phyloP scores from a whole-genome alignment of 2,888 invertebrate genomes.

The Leptinotarsa haldemani region DNA sequence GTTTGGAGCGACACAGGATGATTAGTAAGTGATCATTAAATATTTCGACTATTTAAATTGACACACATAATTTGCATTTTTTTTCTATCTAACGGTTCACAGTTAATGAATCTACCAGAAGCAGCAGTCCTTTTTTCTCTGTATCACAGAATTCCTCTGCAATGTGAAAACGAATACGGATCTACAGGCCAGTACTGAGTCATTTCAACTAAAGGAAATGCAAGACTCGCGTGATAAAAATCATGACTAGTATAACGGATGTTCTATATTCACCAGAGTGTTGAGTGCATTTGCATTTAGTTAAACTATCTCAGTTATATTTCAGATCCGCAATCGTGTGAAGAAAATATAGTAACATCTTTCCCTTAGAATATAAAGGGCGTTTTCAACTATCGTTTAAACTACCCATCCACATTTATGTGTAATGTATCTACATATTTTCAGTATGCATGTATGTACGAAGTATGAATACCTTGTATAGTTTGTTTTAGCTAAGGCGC shows the following conservation, averaged over 20 bases:
- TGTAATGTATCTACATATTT: constrained; percentile 17
- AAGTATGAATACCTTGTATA: constrained; percentile 33
- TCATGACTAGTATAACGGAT: neutral
- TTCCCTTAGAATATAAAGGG: constrained; percentile 29
- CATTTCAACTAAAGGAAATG: neutral
- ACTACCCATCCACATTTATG: constrained; percentile 30
- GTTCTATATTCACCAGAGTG: neutral
- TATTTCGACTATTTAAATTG: constrained; percentile 21
- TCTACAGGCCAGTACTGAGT: neutral
- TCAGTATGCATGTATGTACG: constrained; percentile 4
- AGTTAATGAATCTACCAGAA: constrained; percentile 50
- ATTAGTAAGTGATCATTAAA: neutral
- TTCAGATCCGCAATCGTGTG: constrained; percentile 1
- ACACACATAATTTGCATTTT: constrained; percentile 16
- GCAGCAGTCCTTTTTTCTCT: constrained; percentile 67
- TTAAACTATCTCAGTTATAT: neutral
- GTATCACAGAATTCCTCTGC: constrained; percentile 66
- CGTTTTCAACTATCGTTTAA: constrained; percentile 24
- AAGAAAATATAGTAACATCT: constrained; percentile 30
- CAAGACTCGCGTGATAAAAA: neutral
- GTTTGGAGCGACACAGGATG: constrained; percentile 2
- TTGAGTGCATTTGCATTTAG: neutral
- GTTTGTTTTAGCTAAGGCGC: constrained; percentile 34
- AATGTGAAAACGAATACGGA: constrained; percentile 54
- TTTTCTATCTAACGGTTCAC: constrained; percentile 29